Conservation (phyloP, 1,140 invertebrate genomes). For the Nebria ingens region DNA sequence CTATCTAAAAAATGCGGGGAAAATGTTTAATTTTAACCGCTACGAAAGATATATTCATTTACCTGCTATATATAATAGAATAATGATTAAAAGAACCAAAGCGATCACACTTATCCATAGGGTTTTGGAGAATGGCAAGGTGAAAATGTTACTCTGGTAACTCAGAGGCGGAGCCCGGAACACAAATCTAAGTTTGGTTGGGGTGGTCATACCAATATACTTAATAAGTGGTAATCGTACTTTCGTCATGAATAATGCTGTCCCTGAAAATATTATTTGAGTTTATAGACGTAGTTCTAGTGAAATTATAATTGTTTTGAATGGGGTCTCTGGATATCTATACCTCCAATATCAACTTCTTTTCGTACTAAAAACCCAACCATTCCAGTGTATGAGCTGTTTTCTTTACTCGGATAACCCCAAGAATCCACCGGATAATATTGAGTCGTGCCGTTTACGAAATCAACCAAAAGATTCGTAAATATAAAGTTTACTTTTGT, state of each 20-base stretch:
- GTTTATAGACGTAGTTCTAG: no score
- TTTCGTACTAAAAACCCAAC: neutral
- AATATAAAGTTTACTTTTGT: neutral
- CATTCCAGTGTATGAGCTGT: neutral
- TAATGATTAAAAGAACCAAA: neutral
- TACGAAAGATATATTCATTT: no score
- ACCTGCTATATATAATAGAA: no score
- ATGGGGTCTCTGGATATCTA: neutral
- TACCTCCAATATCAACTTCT: neutral
- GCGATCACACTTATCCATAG: neutral
- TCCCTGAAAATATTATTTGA: no score
- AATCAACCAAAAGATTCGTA: neutral
- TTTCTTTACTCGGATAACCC: neutral
- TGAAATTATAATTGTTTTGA: neutral
- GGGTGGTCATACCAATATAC: conserved; percentile 42
- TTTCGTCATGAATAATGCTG: conserved; percentile 40
- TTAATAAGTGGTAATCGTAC: conserved; percentile 41
- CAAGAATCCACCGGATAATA: no score
- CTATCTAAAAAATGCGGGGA: no score
- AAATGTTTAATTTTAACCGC: no score
- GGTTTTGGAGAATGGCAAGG: conserved; percentile 37
- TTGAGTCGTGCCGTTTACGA: neutral
- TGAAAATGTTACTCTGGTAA: conserved; percentile 46
- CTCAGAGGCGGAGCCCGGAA: conserved; percentile 49
- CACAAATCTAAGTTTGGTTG: conserved; percentile 42